Base-by-base conservation (phyloP, 1,140 invertebrate species). In the Hetaerina americana region DNA sequence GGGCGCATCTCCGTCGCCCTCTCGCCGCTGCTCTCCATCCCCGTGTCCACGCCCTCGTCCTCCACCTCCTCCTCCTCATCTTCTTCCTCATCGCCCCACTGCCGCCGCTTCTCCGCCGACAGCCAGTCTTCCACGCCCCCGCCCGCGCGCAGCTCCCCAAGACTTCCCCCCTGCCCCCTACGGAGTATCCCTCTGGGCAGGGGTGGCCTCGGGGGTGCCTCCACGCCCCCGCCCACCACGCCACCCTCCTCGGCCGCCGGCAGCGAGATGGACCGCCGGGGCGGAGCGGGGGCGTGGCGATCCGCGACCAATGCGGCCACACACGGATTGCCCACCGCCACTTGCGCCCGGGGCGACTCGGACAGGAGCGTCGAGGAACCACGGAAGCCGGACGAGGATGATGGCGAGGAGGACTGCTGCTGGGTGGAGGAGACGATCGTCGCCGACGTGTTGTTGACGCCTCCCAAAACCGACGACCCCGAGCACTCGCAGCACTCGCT, bases 311-410 rank as follows among this genome's bases (percentile, higher is more conserved):
- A 80, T 93, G 40, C 82, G 72, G 82, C 84, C 24, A 82, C 82
- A 27, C 80, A 78, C 27, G 80, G 84, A 24, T 27, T 67, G 71
- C 81, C 84, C 28, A 84, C 82, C 77, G 82, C 85, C n/a, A n/a
- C n/a, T 77, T 84, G 86, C 79, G 87, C 90, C 75, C 81, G 84
- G 12, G 87, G 88, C 18, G 91, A 92, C 77, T 92, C 91, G 2
- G 88, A 88, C 5, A 93, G 81, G 78, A 93, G 88, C 3, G 91
- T 93, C 0, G 92, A 94, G 0, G 92, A 94, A 66, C 92, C 92
- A 75, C 92, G 82, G 76, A 92, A 94, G 22, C 92, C 92, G 0
- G 91, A 93, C 57, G 91, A 93, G 1, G 91, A 57, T 5, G 40
- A 57, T 57, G 40, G 40, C 15, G 40, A 57, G 10, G 40, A 18